Conservation (phyloP, 2,113 vertebrate species). For the Platichthys stellatus region DNA sequence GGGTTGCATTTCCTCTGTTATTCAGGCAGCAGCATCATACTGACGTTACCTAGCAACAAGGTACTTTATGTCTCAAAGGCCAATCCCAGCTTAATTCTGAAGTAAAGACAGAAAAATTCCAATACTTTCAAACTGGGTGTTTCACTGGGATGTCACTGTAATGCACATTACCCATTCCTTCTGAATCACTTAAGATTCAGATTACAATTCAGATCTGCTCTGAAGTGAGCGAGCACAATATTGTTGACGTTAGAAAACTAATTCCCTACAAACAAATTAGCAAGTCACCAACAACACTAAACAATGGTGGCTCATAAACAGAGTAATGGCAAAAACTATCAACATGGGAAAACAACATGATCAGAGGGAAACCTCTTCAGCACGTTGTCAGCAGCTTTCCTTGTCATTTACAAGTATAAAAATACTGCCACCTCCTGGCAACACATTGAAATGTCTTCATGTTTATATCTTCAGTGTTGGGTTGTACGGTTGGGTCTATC, state of each 20-base stretch:
- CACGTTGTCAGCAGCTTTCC: not conserved
- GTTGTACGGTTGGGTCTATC: conserved; percentile 7
- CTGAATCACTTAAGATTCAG: not conserved
- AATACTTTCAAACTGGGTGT: not conserved
- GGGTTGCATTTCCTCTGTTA: conserved; percentile 15
- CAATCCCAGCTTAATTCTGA: conserved; percentile 42
- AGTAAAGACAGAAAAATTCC: conserved; percentile 45
- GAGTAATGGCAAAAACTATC: not conserved
- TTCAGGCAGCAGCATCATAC: conserved; percentile 53
- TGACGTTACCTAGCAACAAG: conserved; percentile 84
- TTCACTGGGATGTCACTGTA: not conserved
- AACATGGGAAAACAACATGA: not conserved
- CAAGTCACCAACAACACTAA: too few species aligned
- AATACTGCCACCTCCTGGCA: conserved; percentile 72
- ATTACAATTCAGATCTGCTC: not conserved
- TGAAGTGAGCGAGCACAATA: not conserved
- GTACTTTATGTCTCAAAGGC: conserved; percentile 61
- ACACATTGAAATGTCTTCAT: not conserved
- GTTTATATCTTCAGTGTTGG: not conserved
- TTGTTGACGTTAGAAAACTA: not conserved
- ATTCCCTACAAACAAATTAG: too few species aligned
- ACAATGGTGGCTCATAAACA: not conserved
- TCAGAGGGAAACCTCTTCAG: conserved; percentile 2
- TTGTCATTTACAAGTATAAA: conserved; percentile 9
- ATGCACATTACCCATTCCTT: not conserved